phyloP scores from a whole-genome alignment of 2,113 vertebrate genomes.

The Oncorhynchus gorbuscha region DNA sequence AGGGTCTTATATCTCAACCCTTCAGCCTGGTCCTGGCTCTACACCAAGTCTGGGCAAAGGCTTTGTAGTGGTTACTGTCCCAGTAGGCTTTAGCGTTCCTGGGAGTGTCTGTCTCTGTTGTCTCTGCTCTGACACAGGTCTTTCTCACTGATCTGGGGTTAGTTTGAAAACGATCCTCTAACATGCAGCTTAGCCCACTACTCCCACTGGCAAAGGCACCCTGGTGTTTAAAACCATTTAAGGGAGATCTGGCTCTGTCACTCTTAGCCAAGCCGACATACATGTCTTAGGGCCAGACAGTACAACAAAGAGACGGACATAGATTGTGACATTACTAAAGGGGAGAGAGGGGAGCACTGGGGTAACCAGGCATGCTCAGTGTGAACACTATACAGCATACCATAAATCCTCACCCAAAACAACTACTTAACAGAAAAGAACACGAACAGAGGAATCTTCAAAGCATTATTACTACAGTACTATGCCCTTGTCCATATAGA shows the following conservation, averaged over 20 bases:
- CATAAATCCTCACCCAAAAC: constrained; percentile 15
- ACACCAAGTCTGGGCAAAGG: constrained; percentile 44
- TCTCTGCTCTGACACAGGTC: constrained; percentile 52
- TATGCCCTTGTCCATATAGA: constrained; percentile 13
- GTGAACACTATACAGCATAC: constrained; percentile 19
- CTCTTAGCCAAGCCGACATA: constrained; percentile 37
- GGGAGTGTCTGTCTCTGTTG: constrained; percentile 38
- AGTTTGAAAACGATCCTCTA: constrained; percentile 61
- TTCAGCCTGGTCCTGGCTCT: constrained; percentile 37
- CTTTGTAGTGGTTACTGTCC: constrained; percentile 42
- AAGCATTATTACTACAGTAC: constrained; percentile 15
- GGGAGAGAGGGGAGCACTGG: background rate
- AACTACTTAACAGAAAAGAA: constrained; percentile 17
- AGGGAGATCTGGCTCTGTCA: constrained; percentile 48
- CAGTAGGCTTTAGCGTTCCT: constrained; percentile 49
- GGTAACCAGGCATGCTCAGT: constrained; percentile 12
- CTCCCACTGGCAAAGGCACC: constrained; percentile 39
- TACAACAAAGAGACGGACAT: constrained; percentile 35
- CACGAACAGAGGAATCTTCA: constrained; percentile 14
- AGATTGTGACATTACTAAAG: constrained; percentile 27
- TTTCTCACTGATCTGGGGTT: constrained; percentile 54
- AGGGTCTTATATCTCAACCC: constrained; percentile 36
- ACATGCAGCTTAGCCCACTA: constrained; percentile 65
- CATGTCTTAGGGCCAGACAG: constrained; percentile 42
- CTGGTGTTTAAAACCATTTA: constrained; percentile 52